Evolutionary conservation across 2,888 invertebrate species (phyloP).

Genomic region (Monoplex corrugatus): DNA sequence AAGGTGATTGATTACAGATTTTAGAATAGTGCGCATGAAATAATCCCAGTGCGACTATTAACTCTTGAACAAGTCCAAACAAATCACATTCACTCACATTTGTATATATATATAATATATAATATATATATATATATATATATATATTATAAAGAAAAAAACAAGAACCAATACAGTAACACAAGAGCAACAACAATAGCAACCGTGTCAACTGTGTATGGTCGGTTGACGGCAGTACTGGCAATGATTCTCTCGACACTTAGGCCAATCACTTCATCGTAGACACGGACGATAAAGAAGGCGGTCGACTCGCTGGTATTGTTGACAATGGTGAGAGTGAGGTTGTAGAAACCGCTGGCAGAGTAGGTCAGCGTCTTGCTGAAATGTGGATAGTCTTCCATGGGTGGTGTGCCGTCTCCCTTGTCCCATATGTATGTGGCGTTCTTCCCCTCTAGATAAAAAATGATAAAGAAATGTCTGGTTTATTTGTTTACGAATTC

Average conservation of each 20-base stretch:
- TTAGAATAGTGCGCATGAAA: no score
- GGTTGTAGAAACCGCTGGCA: conserved; percentile 62
- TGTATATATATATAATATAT: no score
- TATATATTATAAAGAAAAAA: not conserved
- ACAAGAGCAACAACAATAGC: no score
- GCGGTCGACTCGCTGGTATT: conserved; percentile 67
- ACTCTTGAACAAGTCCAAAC: no score
- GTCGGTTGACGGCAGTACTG: not conserved
- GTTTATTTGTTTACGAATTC: no score
- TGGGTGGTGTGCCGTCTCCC: conserved; percentile 67
- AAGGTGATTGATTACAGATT: no score
- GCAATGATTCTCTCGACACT: conserved; percentile 42
- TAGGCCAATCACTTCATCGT: conserved; percentile 66
- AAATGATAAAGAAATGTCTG: no score
- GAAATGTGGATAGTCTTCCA: not conserved
- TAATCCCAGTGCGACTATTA: no score
- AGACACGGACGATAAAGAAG: conserved; percentile 64
- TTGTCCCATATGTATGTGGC: conserved; percentile 76
- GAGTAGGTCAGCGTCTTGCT: conserved; percentile 62
- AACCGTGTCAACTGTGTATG: not conserved
- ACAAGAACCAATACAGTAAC: no score
- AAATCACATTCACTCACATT: not conserved
- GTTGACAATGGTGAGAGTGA: conserved; percentile 72
- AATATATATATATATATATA: conserved; percentile 13
- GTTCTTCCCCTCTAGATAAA: no score